Evolutionary conservation across 2,888 invertebrate genomes (phyloP).

Genomic region (Aromia moschata): DNA sequence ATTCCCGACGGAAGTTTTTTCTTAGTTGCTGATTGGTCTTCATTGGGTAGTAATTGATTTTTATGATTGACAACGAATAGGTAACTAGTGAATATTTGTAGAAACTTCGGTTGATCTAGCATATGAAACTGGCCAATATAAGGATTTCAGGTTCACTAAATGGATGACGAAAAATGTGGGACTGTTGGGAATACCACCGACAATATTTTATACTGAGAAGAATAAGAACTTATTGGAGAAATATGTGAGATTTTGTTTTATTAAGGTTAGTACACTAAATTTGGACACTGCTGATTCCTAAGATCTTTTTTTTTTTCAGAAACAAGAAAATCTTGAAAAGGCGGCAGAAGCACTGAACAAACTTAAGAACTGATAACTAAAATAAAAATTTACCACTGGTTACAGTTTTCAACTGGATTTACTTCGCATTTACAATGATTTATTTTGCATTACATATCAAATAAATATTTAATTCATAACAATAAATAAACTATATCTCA

Average conservation of each 20-base stretch:
- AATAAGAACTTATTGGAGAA: conserved; percentile 27
- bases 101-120: conserved; percentile 22
- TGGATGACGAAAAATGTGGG: conserved; percentile 29
- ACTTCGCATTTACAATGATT: too few species aligned
- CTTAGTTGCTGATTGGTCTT: conserved; percentile 91
- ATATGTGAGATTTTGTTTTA: conserved; percentile 35
- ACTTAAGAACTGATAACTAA: conserved; percentile 62
- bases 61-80: neutral
- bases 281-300: neutral
- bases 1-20: conserved; percentile 98
- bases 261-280: conserved; percentile 26
- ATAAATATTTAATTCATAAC: neutral
- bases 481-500: neutral
- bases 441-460: neutral
- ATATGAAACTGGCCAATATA: conserved; percentile 24
- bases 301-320: conserved; percentile 64
- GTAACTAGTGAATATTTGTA: conserved; percentile 8
- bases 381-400: too few species aligned
- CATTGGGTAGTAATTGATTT: conserved; percentile 68
- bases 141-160: conserved; percentile 32
- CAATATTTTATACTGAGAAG: conserved; percentile 23
- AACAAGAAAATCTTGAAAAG: conserved; percentile 76
- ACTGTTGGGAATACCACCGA: conserved; percentile 29
- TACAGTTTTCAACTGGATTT: too few species aligned
- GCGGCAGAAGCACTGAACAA: conserved; percentile 72